Evolutionary conservation across 2,797 vertebrate species (phyloP), one percentile per base, ranked within the genome.

Genomic region (Anisognathus igniventris): DNA sequence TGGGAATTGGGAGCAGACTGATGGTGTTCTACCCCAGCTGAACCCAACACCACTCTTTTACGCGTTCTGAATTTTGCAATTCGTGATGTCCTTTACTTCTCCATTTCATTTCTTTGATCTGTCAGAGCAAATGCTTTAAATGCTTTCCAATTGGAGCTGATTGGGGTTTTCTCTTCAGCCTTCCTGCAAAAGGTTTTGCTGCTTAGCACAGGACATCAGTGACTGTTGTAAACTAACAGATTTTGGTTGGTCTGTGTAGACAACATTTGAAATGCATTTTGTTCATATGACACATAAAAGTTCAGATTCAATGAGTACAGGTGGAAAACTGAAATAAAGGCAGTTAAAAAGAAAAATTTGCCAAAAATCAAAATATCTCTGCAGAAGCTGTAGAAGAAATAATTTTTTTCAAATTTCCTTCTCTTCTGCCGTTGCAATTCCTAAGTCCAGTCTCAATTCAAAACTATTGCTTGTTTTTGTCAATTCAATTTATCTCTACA

Each of bases 391-490:
- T 23, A 4, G 10, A 50, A 47, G 6, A 68, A 58, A 10, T 39
- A 48, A 23, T 45, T 9, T 30, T 4, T 3, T 2, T 3, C 4
- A 35, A 13, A 28, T 0, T 0, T 76, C 28, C 10, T 77, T 66
- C 4, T 67, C 4, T 35, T 80, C 21, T 80, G 13, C 7, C 14
- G 30, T 35, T 57, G 14, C 4, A 56, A 19, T 44, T 80, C 25
- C 8, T n/a, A 60, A 65, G 19, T 47, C 28, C 2, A 27, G 4
- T 44, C 31, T 80, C 0, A 0, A 37, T 60, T 90, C 48, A 80
- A 66, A 92, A 44, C 7, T 68, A 27, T 84, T 81, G 60, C 19
- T 86, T 64, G 14, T 24, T 60, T 37, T 68, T 53, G 74, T 61
- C n/a, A 68, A 53, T 61, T 75, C 31, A 28, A 5, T 88, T 74